Base-by-base conservation (phyloP, 2,797 vertebrate genomes). In the Pseudochaenichthys georgianus region DNA sequence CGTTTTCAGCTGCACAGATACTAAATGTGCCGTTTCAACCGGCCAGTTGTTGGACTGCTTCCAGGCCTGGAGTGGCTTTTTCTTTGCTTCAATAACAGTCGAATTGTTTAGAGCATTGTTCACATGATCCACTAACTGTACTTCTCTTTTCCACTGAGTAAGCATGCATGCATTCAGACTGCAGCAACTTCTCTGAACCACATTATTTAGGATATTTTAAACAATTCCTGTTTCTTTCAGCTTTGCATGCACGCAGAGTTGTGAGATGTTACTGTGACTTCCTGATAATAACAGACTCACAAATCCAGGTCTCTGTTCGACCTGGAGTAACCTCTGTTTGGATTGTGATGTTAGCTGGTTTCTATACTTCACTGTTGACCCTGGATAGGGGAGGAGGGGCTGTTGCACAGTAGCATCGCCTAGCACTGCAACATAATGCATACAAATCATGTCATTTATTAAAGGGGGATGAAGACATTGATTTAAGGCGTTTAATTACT, bases 1-100 rank as follows among this genome's bases (percentile, higher is more conserved):
- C 38, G 2, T 70, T 81, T 88, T 78, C 75, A 75, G 82, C 80
- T 69, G 81, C 78, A 75, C 68, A 23, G 72, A 81, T 82, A 61
- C 76, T 86, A 82, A 89, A 89, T 86, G 78, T 86, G 88, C 81
- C 80, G 82, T 87, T 81, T 74, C 34, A 42, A 83, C 73, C 60
- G 59, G 80, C 70, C 65, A 3, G 79, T 90, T 86, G 87, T 86
- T 85, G 88, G 75, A 77, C 64, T 15, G 7, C 16, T 43, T 82
- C 73, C 77, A 79, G 72, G 82, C 75, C 79, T 78, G 10, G 64
- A 61, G 80, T 63, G 65, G 47, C 57, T 21, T 31, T 84, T 84
- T 28, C 77, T 60, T 70, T 87, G 68, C 80, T 85, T 73, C 82
- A 84, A 52, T 87, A 88, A 86, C 83, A 87, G 74, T 69, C 31